Base-by-base conservation (phyloP, 2,888 invertebrate species). In the Drosophila merina region DNA sequence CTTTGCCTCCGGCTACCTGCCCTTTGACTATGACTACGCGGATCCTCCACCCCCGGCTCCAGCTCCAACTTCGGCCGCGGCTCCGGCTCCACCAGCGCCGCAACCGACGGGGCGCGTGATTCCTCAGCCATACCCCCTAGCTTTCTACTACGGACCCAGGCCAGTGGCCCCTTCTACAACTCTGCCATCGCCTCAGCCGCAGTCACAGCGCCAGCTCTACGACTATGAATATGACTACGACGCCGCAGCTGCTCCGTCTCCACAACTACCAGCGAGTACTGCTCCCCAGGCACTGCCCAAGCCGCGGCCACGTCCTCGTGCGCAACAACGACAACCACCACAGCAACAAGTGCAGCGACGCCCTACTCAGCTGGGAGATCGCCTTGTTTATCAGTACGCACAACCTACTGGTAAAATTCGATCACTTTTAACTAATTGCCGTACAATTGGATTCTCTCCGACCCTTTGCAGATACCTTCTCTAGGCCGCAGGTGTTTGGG, bases 391-490 rank as follows among this genome's bases (percentile, higher is more conserved):
- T 77, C 89, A 89, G 76, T 90, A 86, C 70, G 81, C 85, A 58
- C 89, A 90, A 76, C 75, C 88, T 62, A 79, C 80, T 77, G 89
- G 89, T 90, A 90, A 89, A 85, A 87, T 90, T 83, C 77, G 84
- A 38, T 79, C 82, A 75, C 90, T 90, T 76, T 76, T 90, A 80
- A 85, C 82, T 90, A 90, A 87, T 84, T 90, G 89, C 74, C 90
- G 86, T 72, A 88, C 87, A 84, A 90, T 89, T 84, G 89, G 89
- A 80, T 90, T 88, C 82, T 88, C 90, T 79, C 90, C 82, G 76
- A 90, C 90, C 85, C 89, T 90, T 90, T 90, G 89, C 88, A 90
- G 90, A 88, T 90, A 88, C 69, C 79, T 90, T 71, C 81, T 89
- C 76, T 88, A 82, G 69, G 63, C 63, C 69, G 20, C 36, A 40